Conservation (phyloP, 2,888 invertebrate species). For the Drosophila mettleri region DNA sequence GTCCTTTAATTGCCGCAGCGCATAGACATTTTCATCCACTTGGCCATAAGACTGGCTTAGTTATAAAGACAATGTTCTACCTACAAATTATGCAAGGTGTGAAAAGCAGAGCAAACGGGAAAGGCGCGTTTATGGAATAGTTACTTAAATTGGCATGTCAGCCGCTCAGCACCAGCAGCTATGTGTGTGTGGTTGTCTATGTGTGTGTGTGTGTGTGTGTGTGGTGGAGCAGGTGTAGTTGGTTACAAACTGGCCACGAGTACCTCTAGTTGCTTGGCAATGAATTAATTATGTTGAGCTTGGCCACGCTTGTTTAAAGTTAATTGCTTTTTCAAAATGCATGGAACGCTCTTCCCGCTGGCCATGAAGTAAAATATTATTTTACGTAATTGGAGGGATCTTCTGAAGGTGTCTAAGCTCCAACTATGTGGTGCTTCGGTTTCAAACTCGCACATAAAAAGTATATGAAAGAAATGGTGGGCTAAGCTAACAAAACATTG, state of each 20-base stretch:
- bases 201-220: constrained; percentile 12
- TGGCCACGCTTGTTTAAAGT: constrained; percentile 61
- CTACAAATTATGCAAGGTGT: constrained; percentile 60
- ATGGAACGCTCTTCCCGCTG: constrained; percentile 32
- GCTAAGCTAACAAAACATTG: neutral
- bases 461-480: neutral
- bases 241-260: constrained; percentile 50
- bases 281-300: constrained; percentile 67
- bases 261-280: constrained; percentile 35
- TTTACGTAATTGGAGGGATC: constrained; percentile 32
- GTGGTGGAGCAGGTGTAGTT: constrained; percentile 17
- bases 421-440: neutral
- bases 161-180: constrained; percentile 22
- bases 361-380: constrained; percentile 31
- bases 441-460: neutral
- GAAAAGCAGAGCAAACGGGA: constrained; percentile 34
- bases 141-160: constrained; percentile 46
- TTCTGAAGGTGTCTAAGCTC: constrained; percentile 5
- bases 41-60: constrained; percentile 13
- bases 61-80: constrained; percentile 53
- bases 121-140: constrained; percentile 38
- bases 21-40: constrained; percentile 57
- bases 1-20: constrained; percentile 56
- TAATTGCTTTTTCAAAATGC: constrained; percentile 69
- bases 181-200: constrained; percentile 1